A percentile compares a stretch with the other conserved stretches of the same genome.
Conservation (phyloP, 2,797 vertebrate genomes). For the Amblyopsis hoosieri region DNA sequence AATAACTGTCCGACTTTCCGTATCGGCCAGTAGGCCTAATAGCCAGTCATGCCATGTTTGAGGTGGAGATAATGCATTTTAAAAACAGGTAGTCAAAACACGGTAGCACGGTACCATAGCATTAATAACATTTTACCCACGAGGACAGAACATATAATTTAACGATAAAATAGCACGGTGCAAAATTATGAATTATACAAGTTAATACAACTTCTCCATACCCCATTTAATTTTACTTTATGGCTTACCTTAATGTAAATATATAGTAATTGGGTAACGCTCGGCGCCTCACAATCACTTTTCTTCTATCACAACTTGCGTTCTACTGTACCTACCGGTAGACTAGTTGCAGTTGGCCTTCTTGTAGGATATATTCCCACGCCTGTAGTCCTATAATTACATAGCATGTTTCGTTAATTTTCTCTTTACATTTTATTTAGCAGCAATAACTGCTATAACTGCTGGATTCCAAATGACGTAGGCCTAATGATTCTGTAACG, state of each 20-base stretch:
- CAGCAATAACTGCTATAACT: not conserved
- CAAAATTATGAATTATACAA: conserved; percentile 43
- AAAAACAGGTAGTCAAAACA: too few relatives aligned
- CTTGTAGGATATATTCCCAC: conserved; percentile 39
- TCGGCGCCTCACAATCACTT: too few relatives aligned
- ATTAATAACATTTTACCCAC: conserved; percentile 24
- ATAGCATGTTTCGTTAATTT: not conserved
- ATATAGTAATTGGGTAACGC: too few relatives aligned
- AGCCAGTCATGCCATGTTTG: too few relatives aligned
- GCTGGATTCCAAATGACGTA: conserved; percentile 45
- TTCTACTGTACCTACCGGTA: too few relatives aligned
- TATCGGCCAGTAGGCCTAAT: too few relatives aligned
- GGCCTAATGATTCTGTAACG: conserved; percentile 34
- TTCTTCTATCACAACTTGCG: conserved; percentile 20
- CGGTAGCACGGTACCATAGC: too few relatives aligned
- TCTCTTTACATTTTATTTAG: too few relatives aligned
- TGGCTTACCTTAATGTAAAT: conserved; percentile 21
- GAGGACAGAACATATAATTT: conserved; percentile 30
- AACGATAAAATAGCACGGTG: conserved; percentile 42
- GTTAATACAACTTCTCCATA: conserved; percentile 1
- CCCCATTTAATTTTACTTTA: not conserved
- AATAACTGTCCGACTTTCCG: too few relatives aligned
- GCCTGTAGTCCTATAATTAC: conserved; percentile 35
- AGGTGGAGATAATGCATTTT: too few relatives aligned
- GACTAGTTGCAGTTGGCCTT: conserved; percentile 22